Conservation (phyloP, 2,888 invertebrate species). For the Osedax frankpressi region DNA sequence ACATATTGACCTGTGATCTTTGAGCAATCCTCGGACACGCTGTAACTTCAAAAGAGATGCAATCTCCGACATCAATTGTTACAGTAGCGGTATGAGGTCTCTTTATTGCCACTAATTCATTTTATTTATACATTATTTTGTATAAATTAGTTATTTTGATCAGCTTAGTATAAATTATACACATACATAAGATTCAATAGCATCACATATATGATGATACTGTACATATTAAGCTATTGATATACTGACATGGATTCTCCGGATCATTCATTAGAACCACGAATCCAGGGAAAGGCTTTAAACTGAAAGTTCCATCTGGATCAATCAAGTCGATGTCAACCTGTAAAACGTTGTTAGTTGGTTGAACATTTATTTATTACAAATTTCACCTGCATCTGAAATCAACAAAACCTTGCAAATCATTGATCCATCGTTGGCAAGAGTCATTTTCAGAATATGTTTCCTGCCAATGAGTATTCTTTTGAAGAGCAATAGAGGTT, state of each 20-base stretch:
- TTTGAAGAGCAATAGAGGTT: constrained; percentile 43
- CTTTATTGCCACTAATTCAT: constrained; percentile 8
- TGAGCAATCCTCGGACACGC: constrained; percentile 36
- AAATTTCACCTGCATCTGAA: too few relatives aligned
- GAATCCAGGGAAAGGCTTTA: constrained; percentile 28
- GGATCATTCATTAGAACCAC: not conserved
- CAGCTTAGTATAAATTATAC: too few relatives aligned
- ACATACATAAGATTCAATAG: too few relatives aligned
- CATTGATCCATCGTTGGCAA: constrained; percentile 42
- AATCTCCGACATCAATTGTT: constrained; percentile 37
- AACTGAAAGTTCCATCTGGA: constrained; percentile 39
- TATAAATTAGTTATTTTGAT: too few relatives aligned
- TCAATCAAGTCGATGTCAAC: constrained; percentile 44
- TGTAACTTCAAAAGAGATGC: constrained; percentile 36
- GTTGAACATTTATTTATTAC: too few relatives aligned
- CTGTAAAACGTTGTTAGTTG: constrained; percentile 25
- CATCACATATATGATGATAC: too few relatives aligned
- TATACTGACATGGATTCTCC: not conserved
- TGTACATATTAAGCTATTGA: too few relatives aligned
- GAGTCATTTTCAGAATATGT: constrained; percentile 37
- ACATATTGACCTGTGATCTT: constrained; percentile 38
- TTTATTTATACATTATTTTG: too few relatives aligned
- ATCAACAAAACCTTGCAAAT: not conserved
- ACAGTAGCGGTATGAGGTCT: constrained; percentile 43
- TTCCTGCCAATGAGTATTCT: constrained; percentile 36